A percentile compares a stretch with the other conserved stretches of the same genome.
phyloP scores from a whole-genome alignment of 1,140 invertebrate genomes.

The Brachionus rubens region DNA sequence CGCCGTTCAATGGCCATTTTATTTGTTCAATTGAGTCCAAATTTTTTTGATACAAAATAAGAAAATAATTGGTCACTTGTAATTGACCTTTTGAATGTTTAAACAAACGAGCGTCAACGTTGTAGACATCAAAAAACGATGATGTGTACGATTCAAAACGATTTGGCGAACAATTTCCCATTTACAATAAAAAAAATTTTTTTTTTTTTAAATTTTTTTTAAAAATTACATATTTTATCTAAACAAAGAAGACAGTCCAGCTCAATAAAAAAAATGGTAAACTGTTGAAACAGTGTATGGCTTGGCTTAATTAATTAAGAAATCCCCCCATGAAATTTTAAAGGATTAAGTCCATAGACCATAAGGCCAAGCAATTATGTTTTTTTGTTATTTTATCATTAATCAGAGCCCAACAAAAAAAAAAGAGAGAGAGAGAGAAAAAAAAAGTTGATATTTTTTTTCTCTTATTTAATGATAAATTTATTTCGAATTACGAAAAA shows the following conservation, averaged over 20 bases:
- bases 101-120: conserved; percentile 41
- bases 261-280: too few relatives aligned
- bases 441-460: conserved; percentile 31
- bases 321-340: too few relatives aligned
- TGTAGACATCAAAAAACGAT: conserved; percentile 34
- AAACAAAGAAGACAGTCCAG: too few relatives aligned
- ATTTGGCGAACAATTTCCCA: conserved; percentile 44
- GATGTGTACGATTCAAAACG: conserved; percentile 31
- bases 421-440: not conserved
- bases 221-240: conserved; percentile 38
- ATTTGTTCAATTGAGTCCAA: conserved; percentile 1
- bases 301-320: too few relatives aligned
- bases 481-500: conserved; percentile 24
- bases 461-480: conserved; percentile 16
- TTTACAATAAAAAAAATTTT: conserved; percentile 14
- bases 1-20: conserved; percentile 38
- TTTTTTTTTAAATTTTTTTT: not conserved
- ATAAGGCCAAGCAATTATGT: too few relatives aligned
- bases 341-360: too few relatives aligned
- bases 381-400: too few relatives aligned
- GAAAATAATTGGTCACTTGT: conserved; percentile 12
- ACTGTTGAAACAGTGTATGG: too few relatives aligned
- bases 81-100: conserved; percentile 44
- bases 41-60: conserved; percentile 23
- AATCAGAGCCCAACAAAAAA: too few relatives aligned